These are phyloP conservation scores for Hyperoplus immaculatus DNA, from an alignment of 2,797 vertebrate genomes.

Conservation along the genomic window DNA sequence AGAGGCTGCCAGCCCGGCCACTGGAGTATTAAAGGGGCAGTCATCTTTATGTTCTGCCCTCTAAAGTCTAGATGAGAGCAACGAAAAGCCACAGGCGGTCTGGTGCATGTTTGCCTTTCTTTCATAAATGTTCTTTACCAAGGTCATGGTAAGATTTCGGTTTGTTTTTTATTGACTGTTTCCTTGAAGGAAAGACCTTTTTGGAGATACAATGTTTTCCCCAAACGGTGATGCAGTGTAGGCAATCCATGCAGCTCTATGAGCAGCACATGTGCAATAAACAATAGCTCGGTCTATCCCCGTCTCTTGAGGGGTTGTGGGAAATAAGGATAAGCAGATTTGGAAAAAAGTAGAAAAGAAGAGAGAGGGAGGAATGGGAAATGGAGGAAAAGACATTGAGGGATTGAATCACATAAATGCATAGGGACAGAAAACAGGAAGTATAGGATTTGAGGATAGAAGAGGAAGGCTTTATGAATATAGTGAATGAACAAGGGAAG, in stretches of 20 bases:
- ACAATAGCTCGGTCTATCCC: background rate
- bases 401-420: conserved; percentile 8
- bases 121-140: conserved; percentile 25
- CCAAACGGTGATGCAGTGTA: background rate
- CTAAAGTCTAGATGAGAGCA: conserved; percentile 33
- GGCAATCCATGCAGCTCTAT: conserved; percentile 1
- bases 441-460: background rate
- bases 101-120: conserved; percentile 26
- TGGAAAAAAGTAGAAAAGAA: conserved; percentile 3
- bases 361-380: background rate
- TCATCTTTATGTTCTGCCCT: conserved; percentile 38
- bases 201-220: background rate
- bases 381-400: background rate
- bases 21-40: conserved; percentile 50
- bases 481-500: background rate
- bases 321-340: conserved; percentile 29
- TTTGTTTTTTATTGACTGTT: background rate
- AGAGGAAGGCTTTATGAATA: background rate
- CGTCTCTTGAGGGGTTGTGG: conserved; percentile 19
- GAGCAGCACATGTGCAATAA: background rate
- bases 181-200: background rate
- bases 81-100: conserved; percentile 20
- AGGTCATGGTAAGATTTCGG: conserved; percentile 33
- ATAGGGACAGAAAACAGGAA: background rate
- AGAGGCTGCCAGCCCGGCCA: conserved; percentile 23